Percentiles rank a stretch among this genome's conserved stretches.
These are phyloP conservation scores for Monopis laevigella DNA, from an alignment of 2,888 invertebrate genomes.

Conservation along the genomic window DNA sequence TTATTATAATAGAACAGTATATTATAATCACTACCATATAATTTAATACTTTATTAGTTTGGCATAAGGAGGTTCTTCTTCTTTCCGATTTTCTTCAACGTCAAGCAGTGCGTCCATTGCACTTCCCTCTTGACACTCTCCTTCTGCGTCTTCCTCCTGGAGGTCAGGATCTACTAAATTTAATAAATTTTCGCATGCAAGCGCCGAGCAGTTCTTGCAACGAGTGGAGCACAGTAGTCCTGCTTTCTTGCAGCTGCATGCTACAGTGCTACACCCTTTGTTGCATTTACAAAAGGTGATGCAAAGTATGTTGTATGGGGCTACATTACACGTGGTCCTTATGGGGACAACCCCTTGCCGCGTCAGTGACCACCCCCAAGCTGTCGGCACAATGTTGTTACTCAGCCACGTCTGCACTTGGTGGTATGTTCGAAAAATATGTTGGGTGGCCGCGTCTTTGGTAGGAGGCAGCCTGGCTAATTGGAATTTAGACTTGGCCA, in stretches of 20 bases:
- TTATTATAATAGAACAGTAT: no score
- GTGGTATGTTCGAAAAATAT: neutral
- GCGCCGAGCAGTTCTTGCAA: neutral
- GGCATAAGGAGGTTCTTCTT: no score
- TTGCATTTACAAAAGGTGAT: conserved; percentile 8
- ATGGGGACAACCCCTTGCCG: conserved; percentile 9
- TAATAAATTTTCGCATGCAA: neutral
- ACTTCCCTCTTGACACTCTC: neutral
- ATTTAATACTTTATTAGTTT: no score
- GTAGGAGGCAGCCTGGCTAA: conserved; percentile 8
- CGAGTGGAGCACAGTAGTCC: neutral
- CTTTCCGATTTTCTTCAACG: no score
- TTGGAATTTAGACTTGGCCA: neutral
- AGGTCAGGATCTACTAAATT: no score
- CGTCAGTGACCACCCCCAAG: conserved; percentile 13
- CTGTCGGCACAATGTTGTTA: conserved; percentile 2
- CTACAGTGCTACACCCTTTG: conserved; percentile 8
- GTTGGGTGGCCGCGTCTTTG: conserved; percentile 1
- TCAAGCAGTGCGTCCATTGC: neutral
- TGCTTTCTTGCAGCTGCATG: neutral
- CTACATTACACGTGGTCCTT: neutral
- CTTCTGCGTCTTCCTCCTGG: no score
- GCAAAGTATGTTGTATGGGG: conserved; percentile 1
- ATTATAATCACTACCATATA: no score
- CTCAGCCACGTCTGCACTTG: conserved; percentile 9